Conservation (phyloP, 2,888 invertebrate species). For the Opisthograptis luteolata region DNA sequence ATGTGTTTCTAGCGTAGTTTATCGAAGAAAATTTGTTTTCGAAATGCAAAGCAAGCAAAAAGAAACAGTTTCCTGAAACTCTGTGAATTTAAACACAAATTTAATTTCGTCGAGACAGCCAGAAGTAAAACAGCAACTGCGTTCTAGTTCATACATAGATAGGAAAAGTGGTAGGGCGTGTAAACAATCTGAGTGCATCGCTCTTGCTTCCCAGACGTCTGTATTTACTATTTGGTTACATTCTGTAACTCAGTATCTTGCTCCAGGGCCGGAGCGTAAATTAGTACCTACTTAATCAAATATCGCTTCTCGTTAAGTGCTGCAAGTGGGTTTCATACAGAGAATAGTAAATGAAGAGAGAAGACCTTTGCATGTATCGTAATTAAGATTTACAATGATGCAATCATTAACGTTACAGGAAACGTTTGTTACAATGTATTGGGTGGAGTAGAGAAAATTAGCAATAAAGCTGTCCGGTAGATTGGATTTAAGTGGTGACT, state of each 20-base stretch:
- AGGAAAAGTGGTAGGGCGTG: constrained; percentile 10
- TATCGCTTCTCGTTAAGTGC: constrained; percentile 13
- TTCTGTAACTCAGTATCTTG: constrained; percentile 26
- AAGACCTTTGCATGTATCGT: no score
- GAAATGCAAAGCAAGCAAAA: no score
- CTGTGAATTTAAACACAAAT: not conserved
- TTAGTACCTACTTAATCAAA: constrained; percentile 34
- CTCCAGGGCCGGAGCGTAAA: constrained; percentile 25
- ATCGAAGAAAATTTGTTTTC: no score
- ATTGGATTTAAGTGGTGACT: no score
- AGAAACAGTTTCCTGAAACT: not conserved
- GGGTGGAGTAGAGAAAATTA: no score
- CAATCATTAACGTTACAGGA: no score
- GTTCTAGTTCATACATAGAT: constrained; percentile 16
- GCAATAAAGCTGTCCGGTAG: no score
- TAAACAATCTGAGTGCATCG: constrained; percentile 12
- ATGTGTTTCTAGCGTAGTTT: no score
- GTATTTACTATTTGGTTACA: no score
- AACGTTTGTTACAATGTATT: no score
- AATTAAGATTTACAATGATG: no score
- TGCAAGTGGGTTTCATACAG: not conserved
- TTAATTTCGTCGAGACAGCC: not conserved
- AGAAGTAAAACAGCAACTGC: constrained; percentile 17
- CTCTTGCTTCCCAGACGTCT: constrained; percentile 27
- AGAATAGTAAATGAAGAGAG: constrained; percentile 4